Conservation (phyloP, 2,888 invertebrate genomes). For the Sialis fuliginosa region DNA sequence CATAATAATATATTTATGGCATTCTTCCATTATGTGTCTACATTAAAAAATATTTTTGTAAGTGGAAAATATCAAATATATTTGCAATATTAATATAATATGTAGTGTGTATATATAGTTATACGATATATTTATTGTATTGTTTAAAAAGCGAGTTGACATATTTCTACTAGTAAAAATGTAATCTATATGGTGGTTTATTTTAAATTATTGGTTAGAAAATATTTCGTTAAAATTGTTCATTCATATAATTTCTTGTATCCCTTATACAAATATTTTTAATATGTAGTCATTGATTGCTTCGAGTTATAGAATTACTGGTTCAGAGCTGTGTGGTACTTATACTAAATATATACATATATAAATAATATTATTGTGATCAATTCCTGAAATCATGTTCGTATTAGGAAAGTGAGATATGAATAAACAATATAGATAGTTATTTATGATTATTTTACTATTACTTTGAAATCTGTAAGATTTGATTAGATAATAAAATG, state of each 20-base stretch:
- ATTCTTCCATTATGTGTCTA: constrained; percentile 2
- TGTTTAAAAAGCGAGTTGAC: neutral
- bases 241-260: neutral
- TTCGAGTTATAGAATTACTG: neutral
- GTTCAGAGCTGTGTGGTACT: neutral
- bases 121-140: neutral
- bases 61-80: neutral
- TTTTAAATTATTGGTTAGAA: no score
- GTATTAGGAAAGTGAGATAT: no score
- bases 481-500: no score
- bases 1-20: neutral
- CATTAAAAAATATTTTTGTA: neutral
- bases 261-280: neutral
- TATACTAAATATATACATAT: neutral
- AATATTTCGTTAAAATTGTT: no score
- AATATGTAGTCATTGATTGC: neutral
- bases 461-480: no score
- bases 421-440: no score
- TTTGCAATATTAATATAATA: neutral
- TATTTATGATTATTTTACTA: no score
- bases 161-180: neutral
- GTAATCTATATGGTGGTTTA: no score
- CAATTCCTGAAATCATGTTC: neutral
- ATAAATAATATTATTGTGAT: neutral
- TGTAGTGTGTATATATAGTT: neutral